Evolutionary conservation across 2,888 invertebrate genomes (phyloP).

Genomic region (Rambutsinella grinnellia): DNA sequence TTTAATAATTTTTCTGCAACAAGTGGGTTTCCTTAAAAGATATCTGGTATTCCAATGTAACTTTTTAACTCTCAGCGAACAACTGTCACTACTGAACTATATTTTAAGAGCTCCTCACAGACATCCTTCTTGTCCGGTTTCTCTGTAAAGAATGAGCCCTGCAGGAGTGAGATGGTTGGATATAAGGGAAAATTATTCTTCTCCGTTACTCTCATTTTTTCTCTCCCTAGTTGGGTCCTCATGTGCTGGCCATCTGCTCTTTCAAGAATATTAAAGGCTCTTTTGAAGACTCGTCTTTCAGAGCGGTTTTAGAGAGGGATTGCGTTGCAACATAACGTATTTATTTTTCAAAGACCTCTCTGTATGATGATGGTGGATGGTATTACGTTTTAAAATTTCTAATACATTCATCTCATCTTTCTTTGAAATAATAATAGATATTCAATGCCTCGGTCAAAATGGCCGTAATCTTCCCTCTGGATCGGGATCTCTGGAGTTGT

Average conservation of each 20-base stretch:
- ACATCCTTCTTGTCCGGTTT: conserved; percentile 45
- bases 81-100: neutral
- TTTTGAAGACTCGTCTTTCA: conserved; percentile 43
- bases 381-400: neutral
- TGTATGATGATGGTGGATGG: neutral
- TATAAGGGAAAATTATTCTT: too few species aligned
- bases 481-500: neutral
- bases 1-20: too few species aligned
- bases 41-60: too few species aligned
- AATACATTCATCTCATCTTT: too few species aligned
- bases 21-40: too few species aligned
- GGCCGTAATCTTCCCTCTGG: neutral
- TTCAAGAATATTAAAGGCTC: conserved; percentile 14
- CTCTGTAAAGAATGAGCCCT: conserved; percentile 36
- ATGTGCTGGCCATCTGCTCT: conserved; percentile 51
- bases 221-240: conserved; percentile 10
- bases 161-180: too few species aligned
- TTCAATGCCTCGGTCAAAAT: neutral
- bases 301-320: conserved; percentile 22
- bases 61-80: neutral
- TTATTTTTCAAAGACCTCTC: too few species aligned
- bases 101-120: conserved; percentile 4
- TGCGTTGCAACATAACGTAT: neutral
- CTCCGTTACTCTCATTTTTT: neutral
- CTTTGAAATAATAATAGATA: too few species aligned